phyloP scores from a whole-genome alignment of 1,140 invertebrate genomes.

The Sycobia sp. region DNA sequence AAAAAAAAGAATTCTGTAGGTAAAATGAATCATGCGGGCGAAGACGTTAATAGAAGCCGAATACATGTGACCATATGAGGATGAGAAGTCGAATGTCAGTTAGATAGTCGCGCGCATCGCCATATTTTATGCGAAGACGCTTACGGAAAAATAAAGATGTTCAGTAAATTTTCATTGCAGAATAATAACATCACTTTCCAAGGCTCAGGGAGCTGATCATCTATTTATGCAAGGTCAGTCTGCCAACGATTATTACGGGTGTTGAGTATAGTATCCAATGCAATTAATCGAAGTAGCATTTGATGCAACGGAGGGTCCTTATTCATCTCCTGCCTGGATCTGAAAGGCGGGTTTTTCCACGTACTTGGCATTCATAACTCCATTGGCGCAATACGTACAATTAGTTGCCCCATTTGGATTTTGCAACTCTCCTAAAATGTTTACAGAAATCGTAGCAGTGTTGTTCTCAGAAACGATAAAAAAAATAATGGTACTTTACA shows the following conservation, averaged over 20 bases:
- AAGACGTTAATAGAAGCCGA: not conserved
- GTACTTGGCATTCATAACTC: constrained; percentile 11
- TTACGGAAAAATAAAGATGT: not conserved
- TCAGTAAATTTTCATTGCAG: not conserved
- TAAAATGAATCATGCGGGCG: not conserved
- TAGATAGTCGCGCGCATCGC: not conserved
- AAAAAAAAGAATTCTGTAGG: too few species aligned
- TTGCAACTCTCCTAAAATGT: constrained; percentile 5
- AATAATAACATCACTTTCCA: not conserved
- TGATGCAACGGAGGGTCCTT: not conserved
- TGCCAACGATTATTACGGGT: not conserved
- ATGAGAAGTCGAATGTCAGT: not conserved
- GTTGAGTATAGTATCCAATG: not conserved
- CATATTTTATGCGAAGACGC: not conserved
- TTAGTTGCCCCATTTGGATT: constrained; percentile 11
- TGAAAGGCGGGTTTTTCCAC: constrained; percentile 20
- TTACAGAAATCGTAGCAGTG: not conserved
- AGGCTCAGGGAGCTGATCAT: not conserved
- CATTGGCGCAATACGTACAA: not conserved
- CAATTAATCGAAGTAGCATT: not conserved
- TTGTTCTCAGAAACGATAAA: constrained; percentile 1
- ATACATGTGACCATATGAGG: not conserved
- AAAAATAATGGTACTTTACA: constrained; percentile 5
- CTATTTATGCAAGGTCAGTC: not conserved
- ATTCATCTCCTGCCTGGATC: not conserved